Evolutionary conservation across 1,140 invertebrate genomes (phyloP).

Genomic region (Pseudomyrmex pallidus): DNA sequence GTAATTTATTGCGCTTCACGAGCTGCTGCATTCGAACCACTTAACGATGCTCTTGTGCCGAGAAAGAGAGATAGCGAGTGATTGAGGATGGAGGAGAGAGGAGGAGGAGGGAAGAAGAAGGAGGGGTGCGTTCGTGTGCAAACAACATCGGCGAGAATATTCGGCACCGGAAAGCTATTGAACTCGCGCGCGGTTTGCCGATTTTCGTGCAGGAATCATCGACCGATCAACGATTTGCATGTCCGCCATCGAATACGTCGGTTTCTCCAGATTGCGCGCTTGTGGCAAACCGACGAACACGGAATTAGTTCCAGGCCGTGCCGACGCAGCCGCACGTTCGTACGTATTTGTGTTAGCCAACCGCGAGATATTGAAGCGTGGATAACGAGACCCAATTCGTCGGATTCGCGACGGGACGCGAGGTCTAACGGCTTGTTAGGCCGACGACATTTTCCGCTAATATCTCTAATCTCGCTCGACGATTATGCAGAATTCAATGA

Average conservation of each 20-base stretch:
- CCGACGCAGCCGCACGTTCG: conserved; percentile 15
- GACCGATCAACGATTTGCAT: conserved; percentile 54
- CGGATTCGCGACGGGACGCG: conserved; percentile 4
- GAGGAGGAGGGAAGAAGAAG: not conserved
- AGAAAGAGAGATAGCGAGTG: conserved; percentile 28
- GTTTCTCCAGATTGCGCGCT: conserved; percentile 48
- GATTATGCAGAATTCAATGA: conserved; percentile 30
- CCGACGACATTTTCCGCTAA: conserved; percentile 33
- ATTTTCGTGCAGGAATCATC: conserved; percentile 31
- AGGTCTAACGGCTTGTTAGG: conserved; percentile 47
- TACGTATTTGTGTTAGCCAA: conserved; percentile 40
- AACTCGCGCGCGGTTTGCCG: conserved; percentile 20
- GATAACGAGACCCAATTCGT: conserved; percentile 43
- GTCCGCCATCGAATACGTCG: conserved; percentile 35
- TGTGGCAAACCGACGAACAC: conserved; percentile 35
- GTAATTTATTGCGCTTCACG: conserved; percentile 42
- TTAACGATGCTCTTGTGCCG: conserved; percentile 24
- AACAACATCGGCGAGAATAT: conserved; percentile 20
- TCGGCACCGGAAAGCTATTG: not conserved
- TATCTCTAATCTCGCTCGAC: conserved; percentile 11
- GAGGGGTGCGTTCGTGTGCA: not conserved
- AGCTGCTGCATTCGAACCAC: conserved; percentile 10
- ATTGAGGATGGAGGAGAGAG: conserved; percentile 19
- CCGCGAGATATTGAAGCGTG: conserved; percentile 51
- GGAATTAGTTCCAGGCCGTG: conserved; percentile 41